Base-by-base conservation (phyloP, 2,113 vertebrate species). In the Panurus biarmicus region DNA sequence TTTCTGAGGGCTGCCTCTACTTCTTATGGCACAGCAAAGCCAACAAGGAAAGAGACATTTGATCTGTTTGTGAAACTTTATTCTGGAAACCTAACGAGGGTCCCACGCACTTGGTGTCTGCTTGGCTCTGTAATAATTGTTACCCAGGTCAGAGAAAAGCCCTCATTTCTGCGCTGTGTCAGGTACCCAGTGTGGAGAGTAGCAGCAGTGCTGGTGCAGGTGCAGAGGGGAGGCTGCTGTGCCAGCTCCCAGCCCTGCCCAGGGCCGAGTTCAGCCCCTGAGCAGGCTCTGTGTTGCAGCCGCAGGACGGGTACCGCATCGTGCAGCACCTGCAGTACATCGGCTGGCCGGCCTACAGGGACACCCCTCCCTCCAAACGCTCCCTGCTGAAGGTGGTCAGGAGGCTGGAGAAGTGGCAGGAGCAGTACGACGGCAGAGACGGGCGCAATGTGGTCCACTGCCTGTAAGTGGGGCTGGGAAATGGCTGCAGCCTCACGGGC, bases 261-360 rank as follows among this genome's bases (percentile, higher is more conserved):
- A 42, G 42, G n/a, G n/a, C n/a, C n/a, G n/a, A n/a, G n/a, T n/a
- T n/a, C n/a, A n/a, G 20, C 14, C 4, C 13, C 67, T 54, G 58
- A 84, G 48, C 48, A 3, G 16, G 28, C 58, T 14, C 21, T 96
- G 65, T 97, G 40, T 90, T 93, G 50, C 96, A 99, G 99, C 99
- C 99, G 11, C 99, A 99, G 96, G 99, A 99, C 1, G 99, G 99
- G 7, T 99, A 99, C 47, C 99, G 98, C 42, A 98, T 99, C 61
- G 99, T 99, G 64, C 99, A 99, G 97, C 99, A 99, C 92, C 98
- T 99, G 89, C 99, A 99, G 97, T 99, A 99, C 97, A 99, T 99
- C 10, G 99, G 99, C 93, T 99, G 99, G 99, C 99, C 99, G 2
- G 99, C 99, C 3, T 99, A 99, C 97, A 97, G 99, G 94, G 99